Conservation (phyloP, 2,797 vertebrate genomes). For the Zenarchopterus dispar region DNA sequence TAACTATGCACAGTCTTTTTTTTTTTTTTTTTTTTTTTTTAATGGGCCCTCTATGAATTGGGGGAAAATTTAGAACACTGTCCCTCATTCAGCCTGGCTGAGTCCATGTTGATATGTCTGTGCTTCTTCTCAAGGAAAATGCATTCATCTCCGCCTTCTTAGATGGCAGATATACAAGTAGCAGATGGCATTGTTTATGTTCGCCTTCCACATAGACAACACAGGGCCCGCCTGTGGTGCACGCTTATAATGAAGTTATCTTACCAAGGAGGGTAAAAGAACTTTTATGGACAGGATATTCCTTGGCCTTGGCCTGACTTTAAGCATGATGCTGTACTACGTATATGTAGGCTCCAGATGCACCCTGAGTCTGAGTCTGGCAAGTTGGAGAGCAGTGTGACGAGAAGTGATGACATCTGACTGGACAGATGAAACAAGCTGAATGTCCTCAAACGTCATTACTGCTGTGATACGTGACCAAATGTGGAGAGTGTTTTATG, state of each 20-base stretch:
- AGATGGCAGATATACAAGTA: slow-evolving; percentile 37
- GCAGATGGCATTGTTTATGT: slow-evolving; percentile 27
- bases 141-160: slow-evolving; percentile 18
- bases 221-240: slow-evolving; percentile 27
- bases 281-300: slow-evolving; percentile 43
- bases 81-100: background rate
- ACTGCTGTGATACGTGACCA: background rate
- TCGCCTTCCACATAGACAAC: slow-evolving; percentile 34
- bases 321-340: slow-evolving; percentile 49
- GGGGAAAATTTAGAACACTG: slow-evolving; percentile 1
- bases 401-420: background rate
- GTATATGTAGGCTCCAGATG: slow-evolving; percentile 33
- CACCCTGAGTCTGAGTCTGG: slow-evolving; percentile 12
- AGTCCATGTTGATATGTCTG: slow-evolving; percentile 6
- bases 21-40: no score
- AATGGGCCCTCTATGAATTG: slow-evolving; percentile 2
- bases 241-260: slow-evolving; percentile 34
- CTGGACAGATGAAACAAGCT: background rate
- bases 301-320: slow-evolving; percentile 36
- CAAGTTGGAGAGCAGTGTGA: background rate
- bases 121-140: slow-evolving; percentile 37
- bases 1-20: no score
- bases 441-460: slow-evolving; percentile 7
- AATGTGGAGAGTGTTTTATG: no score
- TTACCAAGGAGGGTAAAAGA: slow-evolving; percentile 39